Evolutionary conservation across 2,888 invertebrate genomes (phyloP), one percentile per base, ranked within the genome.

Genomic region (Temnothorax unifasciatus): DNA sequence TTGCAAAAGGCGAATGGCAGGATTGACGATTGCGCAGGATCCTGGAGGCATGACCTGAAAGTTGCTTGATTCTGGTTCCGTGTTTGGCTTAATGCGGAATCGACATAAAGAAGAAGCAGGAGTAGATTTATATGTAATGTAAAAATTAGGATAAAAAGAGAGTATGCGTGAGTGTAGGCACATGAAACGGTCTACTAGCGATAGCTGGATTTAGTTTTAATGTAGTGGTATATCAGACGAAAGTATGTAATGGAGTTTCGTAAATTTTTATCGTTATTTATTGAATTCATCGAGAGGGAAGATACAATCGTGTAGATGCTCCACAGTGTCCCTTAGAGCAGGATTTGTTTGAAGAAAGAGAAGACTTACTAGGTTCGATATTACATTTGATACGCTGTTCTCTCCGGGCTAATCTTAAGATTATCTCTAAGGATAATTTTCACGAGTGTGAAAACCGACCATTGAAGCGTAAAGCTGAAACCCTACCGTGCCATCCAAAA

Each of bases 241-340:
- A 29, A 71, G 38, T 57, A 21, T 44, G 18, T 71, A 71, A 52
- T 29, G 57, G 34, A 71, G 21, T 64, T 64, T 64, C 29, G 25
- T 64, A 50, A 76, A 50, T 54, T 18, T 52, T 18, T 52, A 52
- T 52, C n/a, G 8, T 54, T 77, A 77, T 77, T 77, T 69, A 73
- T 77, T 68, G 54, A 66, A n/a, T 76, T 64, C n/a, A 11, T 18
- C 25, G 13, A 54, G 34, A 63, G 3, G n/a, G 9, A 66, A 25
- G 25, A 3, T 57, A 52, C 57, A 59, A 25, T 38, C 13, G 25
- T n/a, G 52, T 50, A 25, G 13, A n/a, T 41, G 6, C 9, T 52
- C 41, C 13, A 44, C 18, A 41, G 34, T 6, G 29, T 1, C 9
- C 3, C n/a, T 64, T 64, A 21, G 15, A 64, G 47, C 34, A 75